Evolutionary conservation across 2,113 vertebrate species (phyloP), one percentile per base, ranked within the genome.

Genomic region (Chitala chitala): DNA sequence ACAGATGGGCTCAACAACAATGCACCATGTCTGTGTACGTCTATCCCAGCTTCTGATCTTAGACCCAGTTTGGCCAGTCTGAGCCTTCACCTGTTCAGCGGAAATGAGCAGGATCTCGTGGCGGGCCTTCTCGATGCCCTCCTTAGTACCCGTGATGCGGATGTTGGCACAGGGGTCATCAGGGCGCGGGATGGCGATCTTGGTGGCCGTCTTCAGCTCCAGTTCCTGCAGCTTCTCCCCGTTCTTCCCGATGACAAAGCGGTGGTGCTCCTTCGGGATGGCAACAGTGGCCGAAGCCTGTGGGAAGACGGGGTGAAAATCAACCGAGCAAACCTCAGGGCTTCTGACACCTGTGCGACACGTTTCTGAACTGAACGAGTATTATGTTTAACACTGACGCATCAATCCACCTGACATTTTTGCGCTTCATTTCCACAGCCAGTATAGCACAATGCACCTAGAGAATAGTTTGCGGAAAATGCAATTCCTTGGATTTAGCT

Each of bases 181-280:
- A 0, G 88, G 87, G 7, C 86, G 87, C 15, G 89, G 88, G 51
- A 89, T 91, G 73, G 87, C 75, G 24, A 90, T 90, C 78, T 93
- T 92, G 42, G 89, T 91, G 74, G 89, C 88, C 2, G 87, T 90
- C 77, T 90, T 92, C 80, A 91, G 81, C 79, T 92, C 91, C 33
- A 92, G 85, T 75, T 92, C 89, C 84, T 92, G 89, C 77, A 90
- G 71, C 82, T 93, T 92, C 76, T 92, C 87, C 0, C 87, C 89
- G 40, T 89, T 92, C 81, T 93, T 92, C 46, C 88, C 89, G 3
- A 90, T 89, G 78, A 91, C 86, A 70, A 90, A 92, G 1, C 88
- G 88, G 76, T 91, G 87, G 75, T 92, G 88, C 82, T 93, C 90
- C 75, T 93, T 92, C 2, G 89, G 89, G 80, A 91, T 92, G 80